Evolutionary conservation across 2,888 invertebrate species (phyloP).

Genomic region (Panopea generosa): DNA sequence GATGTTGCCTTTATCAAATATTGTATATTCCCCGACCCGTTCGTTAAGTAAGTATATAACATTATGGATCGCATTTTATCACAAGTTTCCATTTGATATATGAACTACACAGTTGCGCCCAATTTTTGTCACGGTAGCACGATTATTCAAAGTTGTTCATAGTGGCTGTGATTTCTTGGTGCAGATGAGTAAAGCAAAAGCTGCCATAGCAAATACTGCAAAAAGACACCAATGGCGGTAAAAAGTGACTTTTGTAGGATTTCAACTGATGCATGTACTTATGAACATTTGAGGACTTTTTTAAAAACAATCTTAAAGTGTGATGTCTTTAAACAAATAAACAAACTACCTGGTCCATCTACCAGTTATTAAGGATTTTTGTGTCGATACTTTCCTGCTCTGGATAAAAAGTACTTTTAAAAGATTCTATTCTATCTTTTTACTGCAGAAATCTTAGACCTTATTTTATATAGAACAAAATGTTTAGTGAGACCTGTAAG

Average conservation of each 20-base stretch:
- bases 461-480: too few species aligned
- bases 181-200: too few species aligned
- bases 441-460: conserved; percentile 1
- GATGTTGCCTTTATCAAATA: conserved; percentile 2
- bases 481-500: background rate
- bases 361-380: conserved; percentile 1
- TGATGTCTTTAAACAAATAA: conserved; percentile 3
- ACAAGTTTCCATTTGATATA: conserved; percentile 1
- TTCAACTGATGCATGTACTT: too few species aligned
- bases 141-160: too few species aligned
- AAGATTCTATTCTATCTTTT: conserved; percentile 1
- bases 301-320: too few species aligned
- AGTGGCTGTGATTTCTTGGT: too few species aligned
- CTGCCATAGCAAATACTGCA: too few species aligned
- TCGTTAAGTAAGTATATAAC: conserved; percentile 1
- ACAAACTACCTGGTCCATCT: conserved; percentile 3
- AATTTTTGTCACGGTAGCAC: too few species aligned
- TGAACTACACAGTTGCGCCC: conserved; percentile 3
- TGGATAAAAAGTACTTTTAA: conserved; percentile 2
- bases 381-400: background rate
- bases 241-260: conserved; percentile 1
- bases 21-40: too few species aligned
- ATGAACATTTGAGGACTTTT: too few species aligned
- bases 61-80: background rate
- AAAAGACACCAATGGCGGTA: too few species aligned